Base-by-base conservation (phyloP, 2,888 invertebrate genomes). In the Atethmia centrago region DNA sequence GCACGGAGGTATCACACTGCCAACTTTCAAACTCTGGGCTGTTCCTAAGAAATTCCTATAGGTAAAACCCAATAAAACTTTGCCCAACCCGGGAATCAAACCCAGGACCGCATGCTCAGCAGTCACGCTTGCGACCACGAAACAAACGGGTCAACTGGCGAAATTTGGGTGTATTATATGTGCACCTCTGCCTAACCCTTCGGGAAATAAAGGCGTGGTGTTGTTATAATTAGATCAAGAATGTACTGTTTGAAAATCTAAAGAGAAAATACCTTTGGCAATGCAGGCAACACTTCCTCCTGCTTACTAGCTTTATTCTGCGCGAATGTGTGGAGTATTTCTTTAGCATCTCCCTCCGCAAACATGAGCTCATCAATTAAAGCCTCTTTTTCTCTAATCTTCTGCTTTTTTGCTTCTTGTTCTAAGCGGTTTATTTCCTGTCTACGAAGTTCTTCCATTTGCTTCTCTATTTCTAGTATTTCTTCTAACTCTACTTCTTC, bases 291-390 rank as follows among this genome's bases (percentile, higher is more conserved):
- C 21, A 95, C 90, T 71, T 96, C 95, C 84, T 98, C 97, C 82
- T 97, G 97, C 86, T 97, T 97, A 68, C 96, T 97, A 84, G 98
- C 97, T 86, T 98, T 97, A 28, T 96, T 97, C 71, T 97, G 97
- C 0, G 98, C 97, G 93, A 99, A 99, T 19, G 98, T 98, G 81
- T 97, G 98, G 0, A 99, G 95, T 87, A 99, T 99, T 85, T 98
- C 98, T 85, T 98, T 98, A 0, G 99, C 99, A 92, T 99, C 98
- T 16, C 98, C 98, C 85, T 98, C 98, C 0, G 99, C 99, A 92
- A 98, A 98, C 98, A 99, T 99, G 53, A 99, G 96, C 92, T 99
- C 99, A 93, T 99, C 99, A 76, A 99, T 99, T 9, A 99, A 95
- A 0, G 98, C 99, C 92, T 99, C 99, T 87, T 99, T 99, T 84